Conservation (phyloP, 2,888 invertebrate species). For the Tenthredo distinguenda region DNA sequence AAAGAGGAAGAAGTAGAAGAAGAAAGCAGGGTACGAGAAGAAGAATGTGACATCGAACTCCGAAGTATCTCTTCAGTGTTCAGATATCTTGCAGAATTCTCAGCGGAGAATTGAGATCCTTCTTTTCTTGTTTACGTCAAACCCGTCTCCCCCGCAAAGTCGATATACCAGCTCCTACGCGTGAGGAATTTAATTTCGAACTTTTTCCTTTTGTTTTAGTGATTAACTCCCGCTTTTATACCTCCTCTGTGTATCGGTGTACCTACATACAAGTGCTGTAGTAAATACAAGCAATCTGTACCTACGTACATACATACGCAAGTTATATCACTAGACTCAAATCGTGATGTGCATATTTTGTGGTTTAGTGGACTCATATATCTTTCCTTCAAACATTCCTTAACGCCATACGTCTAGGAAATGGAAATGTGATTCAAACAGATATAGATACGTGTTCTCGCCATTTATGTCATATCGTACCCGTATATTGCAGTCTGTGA, state of each 20-base stretch:
- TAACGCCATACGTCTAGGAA: neutral
- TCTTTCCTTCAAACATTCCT: constrained; percentile 12
- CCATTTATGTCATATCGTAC: neutral
- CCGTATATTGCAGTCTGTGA: neutral
- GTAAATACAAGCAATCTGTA: neutral
- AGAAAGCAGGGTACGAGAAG: neutral
- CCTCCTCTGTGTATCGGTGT: neutral
- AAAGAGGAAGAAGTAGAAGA: neutral
- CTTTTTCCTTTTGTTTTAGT: neutral
- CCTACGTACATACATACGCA: neutral
- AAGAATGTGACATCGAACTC: constrained; percentile 10
- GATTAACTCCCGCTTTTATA: neutral
- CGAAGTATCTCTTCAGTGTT: neutral
- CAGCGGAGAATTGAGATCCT: constrained; percentile 16
- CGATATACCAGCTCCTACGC: neutral
- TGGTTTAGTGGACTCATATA: neutral
- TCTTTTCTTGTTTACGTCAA: constrained; percentile 33
- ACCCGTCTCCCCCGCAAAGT: constrained; percentile 14
- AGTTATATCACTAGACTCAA: neutral
- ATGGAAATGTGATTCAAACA: neutral
- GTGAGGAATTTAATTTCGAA: constrained; percentile 17
- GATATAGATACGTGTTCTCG: neutral
- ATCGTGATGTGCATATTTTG: constrained; percentile 39
- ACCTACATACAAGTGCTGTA: neutral
- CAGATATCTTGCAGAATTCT: neutral